Percentiles rank a stretch among this genome's conserved stretches.
phyloP scores from a whole-genome alignment of 92 coral and sea anemone genomes.

The Palythoa grandis region DNA sequence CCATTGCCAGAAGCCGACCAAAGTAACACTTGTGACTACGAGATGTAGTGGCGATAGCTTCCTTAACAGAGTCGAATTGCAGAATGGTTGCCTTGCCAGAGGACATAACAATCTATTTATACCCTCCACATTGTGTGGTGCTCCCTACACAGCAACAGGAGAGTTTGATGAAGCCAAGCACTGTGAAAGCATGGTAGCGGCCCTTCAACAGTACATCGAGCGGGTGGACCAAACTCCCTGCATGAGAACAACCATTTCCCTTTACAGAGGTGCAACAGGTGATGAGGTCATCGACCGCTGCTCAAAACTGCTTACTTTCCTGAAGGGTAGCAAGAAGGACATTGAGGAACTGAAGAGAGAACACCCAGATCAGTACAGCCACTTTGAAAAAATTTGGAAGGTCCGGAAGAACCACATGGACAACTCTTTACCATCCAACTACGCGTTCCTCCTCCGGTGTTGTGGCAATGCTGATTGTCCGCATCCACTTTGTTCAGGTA shows the following conservation, averaged over 20 bases:
- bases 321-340: constrained; percentile 43
- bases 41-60: constrained; percentile 60
- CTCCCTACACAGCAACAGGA: constrained; percentile 36
- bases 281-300: constrained; percentile 24
- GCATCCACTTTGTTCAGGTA: constrained; percentile 46
- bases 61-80: no score
- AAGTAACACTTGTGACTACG: constrained; percentile 56
- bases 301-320: constrained; percentile 21
- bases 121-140: constrained; percentile 54
- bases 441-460: constrained; percentile 46
- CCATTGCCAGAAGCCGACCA: constrained; percentile 2
- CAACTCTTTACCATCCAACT: constrained; percentile 40
- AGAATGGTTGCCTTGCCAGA: no score
- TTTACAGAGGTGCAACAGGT: constrained; percentile 56
- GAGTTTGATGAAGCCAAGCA: constrained; percentile 27
- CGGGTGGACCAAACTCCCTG: constrained; percentile 63
- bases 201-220: constrained; percentile 51
- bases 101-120: constrained; percentile 56
- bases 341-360: constrained; percentile 41
- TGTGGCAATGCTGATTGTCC: constrained; percentile 45
- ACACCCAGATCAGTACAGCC: constrained; percentile 15
- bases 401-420: constrained; percentile 51
- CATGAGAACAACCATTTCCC: constrained; percentile 49
- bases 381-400: constrained; percentile 42
- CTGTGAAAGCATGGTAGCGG: constrained; percentile 42